These are phyloP conservation scores for Lottia scabra DNA, from an alignment of 2,888 invertebrate species.

Conservation along the genomic window DNA sequence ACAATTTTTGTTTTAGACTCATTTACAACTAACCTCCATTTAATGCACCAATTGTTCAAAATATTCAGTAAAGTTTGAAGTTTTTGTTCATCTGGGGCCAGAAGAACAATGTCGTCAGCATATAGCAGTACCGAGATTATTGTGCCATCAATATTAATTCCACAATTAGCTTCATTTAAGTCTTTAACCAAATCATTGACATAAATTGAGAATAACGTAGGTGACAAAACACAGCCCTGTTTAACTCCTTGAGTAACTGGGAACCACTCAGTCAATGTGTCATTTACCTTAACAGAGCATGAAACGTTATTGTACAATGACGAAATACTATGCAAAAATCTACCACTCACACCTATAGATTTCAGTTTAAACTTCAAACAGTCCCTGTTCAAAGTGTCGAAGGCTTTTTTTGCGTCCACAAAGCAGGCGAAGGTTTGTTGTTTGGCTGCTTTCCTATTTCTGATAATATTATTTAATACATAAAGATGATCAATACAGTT, in stretches of 20 bases:
- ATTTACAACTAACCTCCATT: not conserved
- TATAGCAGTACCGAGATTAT: not conserved
- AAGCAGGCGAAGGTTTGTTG: constrained; percentile 22
- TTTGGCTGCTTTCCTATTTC: constrained; percentile 12
- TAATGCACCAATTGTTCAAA: not conserved
- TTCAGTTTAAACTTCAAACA: constrained; percentile 15
- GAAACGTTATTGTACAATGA: constrained; percentile 6
- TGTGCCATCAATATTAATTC: not conserved
- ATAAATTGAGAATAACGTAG: constrained; percentile 19
- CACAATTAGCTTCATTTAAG: not conserved
- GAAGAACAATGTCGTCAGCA: constrained; percentile 1
- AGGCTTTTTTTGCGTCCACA: constrained; percentile 22
- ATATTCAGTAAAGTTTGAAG: not conserved
- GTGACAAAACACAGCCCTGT: constrained; percentile 22
- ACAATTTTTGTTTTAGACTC: constrained; percentile 4
- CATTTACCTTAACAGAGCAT: constrained; percentile 1
- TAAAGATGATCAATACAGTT: constrained; percentile 23
- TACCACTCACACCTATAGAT: constrained; percentile 12
- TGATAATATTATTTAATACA: constrained; percentile 9
- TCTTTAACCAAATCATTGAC: constrained; percentile 19
- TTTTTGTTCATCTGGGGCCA: constrained; percentile 5
- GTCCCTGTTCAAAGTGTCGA: constrained; percentile 22
- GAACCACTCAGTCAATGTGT: constrained; percentile 10
- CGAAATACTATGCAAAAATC: constrained; percentile 16
- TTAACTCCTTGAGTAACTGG: constrained; percentile 15